Evolutionary conservation across 53 echinoderm and acorn worm species (phyloP), one percentile per base, ranked within the genome.

Genomic region (Holothuria scabra): DNA sequence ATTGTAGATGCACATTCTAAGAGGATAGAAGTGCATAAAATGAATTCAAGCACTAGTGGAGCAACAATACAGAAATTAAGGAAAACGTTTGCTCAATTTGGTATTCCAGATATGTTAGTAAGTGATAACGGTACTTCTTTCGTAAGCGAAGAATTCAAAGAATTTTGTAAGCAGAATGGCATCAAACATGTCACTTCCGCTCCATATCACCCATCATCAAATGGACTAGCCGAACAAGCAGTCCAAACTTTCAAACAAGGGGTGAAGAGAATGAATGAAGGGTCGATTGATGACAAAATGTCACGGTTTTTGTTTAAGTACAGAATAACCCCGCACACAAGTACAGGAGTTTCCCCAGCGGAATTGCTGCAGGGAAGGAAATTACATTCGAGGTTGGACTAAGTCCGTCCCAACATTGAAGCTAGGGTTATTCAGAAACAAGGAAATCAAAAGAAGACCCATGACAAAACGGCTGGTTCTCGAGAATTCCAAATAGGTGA

Each of bases 211-310:
- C 76, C 76, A 8, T 0, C 76, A 12, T 56, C 56, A 13, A 76
- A 76, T 26, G 58, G 58, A 69, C 21, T 84, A 22, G 84, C 56
- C 9, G 24, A 55, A 56, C 21, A 37, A 59, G 8, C 83, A 31
- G 84, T 84, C 14, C 57, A 71, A 34, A 69, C 84, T 0, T 70
- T 84, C 2, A 84, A 84, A 16, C 76, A 29, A 49, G 76, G 76
- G 25, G 28, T 76, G 2, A 57, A 57, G 28, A 76, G 8, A 29
- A 55, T 76, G 28, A 38, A 1, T 19, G 76, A 21, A 1, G 76
- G 30, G 21, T 5, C 28, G 8, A 4, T 76, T 7, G 56, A 76
- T 12, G 76, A 76, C 26, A 22, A 28, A 56, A 31, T 76, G 6
- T n/a, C 76, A 12, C 44, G 76, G 26, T 74, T 74, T 7, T 28